Evolutionary conservation across 2,888 invertebrate genomes (phyloP), one percentile per base, ranked within the genome.

Genomic region (Dioctria linearis): DNA sequence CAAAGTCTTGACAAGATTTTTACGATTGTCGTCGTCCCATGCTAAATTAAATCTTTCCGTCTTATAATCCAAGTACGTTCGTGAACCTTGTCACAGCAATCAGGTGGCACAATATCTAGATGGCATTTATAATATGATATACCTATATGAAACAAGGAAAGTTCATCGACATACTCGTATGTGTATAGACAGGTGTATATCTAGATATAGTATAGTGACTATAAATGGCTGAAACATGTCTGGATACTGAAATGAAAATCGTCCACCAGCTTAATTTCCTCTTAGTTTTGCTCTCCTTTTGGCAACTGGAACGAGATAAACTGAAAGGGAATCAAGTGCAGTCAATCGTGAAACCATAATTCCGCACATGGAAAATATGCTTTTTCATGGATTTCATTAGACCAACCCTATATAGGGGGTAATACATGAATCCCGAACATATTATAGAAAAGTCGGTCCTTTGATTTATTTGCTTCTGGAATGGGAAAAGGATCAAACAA

Each of bases 281-380:
- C n/a, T 71, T 71, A 71, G 51, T 71, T 71, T 71, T 71, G 67
- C 43, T 67, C 67, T 67, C 43, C 67, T 67, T 67, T 67, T 67
- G 51, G 37, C 54, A 46, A 71, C 51, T 51, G 8, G 25, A 39
- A 51, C 40, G 71, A 9, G 49, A 71, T 54, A 71, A 51, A 71
- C 54, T 37, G 51, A 25, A 66, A 46, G 25, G 46, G 67, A 71
- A 71, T 71, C 71, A 71, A 71, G 71, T 71, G 71, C 71, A 71
- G 71, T 54, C 54, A 71, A 71, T 71, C 71, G 54, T 71, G 40
- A 71, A 40, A 54, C 11, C 39, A 54, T 71, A 54, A 71, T 71
- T 51, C 71, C 71, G 11, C 39, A 67, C 46, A 71, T n/a, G 71
- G 54, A 39, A 71, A 71, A 54, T 49, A 71, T 49, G 40, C 71